Conservation (phyloP, 2,797 vertebrate species). For the Macroramphosus scolopax region DNA sequence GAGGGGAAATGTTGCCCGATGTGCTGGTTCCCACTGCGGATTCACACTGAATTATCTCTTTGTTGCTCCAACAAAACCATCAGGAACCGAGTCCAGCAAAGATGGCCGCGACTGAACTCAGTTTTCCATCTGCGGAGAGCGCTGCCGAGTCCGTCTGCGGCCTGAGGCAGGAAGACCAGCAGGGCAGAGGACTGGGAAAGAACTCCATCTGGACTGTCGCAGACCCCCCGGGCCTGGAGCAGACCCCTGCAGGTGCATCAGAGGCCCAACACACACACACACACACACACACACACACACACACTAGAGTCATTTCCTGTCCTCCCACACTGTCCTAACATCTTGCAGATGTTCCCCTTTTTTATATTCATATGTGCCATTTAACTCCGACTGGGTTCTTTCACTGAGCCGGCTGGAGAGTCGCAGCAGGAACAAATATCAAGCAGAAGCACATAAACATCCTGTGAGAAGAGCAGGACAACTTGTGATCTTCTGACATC, state of each 20-base stretch:
- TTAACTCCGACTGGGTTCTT: no score
- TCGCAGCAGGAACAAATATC: no score
- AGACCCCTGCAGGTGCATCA: slow-evolving; percentile 59
- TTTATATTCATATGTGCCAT: no score
- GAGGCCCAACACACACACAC: slow-evolving; percentile 29
- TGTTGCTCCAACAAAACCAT: not conserved
- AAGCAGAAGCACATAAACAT: slow-evolving; percentile 18
- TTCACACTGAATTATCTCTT: not conserved
- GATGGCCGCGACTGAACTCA: slow-evolving; percentile 61
- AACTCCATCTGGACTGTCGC: slow-evolving; percentile 49
- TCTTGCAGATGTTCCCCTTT: slow-evolving; percentile 61
- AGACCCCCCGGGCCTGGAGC: slow-evolving; percentile 27
- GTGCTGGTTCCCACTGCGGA: no score
- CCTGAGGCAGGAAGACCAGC: slow-evolving; percentile 57
- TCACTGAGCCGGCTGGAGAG: no score
- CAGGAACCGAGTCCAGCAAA: slow-evolving; percentile 75
- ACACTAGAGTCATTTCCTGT: slow-evolving; percentile 48
- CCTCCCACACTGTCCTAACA: slow-evolving; percentile 33
- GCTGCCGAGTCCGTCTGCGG: slow-evolving; percentile 32
- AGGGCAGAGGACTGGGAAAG: slow-evolving; percentile 41
- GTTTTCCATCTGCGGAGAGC: slow-evolving; percentile 27
- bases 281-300: slow-evolving; percentile 18
- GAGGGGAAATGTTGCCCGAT: no score
- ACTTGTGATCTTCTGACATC: slow-evolving; percentile 34
- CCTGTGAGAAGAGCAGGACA: slow-evolving; percentile 18